Conservation (phyloP, 2,888 invertebrate genomes). For the Thymelicus acteon region DNA sequence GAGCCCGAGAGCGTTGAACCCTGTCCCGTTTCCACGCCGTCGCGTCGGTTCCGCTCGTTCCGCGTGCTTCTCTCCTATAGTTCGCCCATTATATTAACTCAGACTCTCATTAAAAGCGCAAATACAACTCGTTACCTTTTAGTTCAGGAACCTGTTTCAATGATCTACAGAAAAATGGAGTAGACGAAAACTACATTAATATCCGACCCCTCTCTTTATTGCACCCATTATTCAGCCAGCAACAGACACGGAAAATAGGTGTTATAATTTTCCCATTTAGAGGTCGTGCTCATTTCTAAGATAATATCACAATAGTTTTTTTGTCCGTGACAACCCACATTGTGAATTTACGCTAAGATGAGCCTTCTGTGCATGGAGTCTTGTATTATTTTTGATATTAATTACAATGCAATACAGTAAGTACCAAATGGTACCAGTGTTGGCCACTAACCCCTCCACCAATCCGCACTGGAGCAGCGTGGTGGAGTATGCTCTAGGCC, state of each 20-base stretch:
- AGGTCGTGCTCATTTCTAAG: neutral
- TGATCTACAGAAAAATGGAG: neutral
- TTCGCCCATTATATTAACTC: conserved; percentile 37
- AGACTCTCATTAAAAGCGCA: conserved; percentile 40
- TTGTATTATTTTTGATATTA: too few species aligned
- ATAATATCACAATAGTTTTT: neutral
- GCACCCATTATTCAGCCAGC: neutral
- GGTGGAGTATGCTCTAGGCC: too few species aligned
- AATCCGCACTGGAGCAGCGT: too few species aligned
- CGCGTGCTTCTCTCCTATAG: conserved; percentile 45
- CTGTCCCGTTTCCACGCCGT: conserved; percentile 61
- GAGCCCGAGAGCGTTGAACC: conserved; percentile 61
- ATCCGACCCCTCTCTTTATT: neutral
- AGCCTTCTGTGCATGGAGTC: too few species aligned
- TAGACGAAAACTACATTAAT: neutral
- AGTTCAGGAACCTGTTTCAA: conserved; percentile 4
- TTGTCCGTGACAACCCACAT: conserved; percentile 1
- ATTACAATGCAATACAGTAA: too few species aligned
- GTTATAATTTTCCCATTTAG: neutral
- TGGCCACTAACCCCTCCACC: too few species aligned
- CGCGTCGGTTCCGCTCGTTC: conserved; percentile 57
- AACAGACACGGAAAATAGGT: neutral
- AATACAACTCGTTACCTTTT: conserved; percentile 28
- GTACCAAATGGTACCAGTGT: too few species aligned
- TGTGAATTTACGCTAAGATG: too few species aligned